Evolutionary conservation across 1,140 invertebrate genomes (phyloP), one percentile per base, ranked within the genome.

Genomic region (Drosophila dunni): DNA sequence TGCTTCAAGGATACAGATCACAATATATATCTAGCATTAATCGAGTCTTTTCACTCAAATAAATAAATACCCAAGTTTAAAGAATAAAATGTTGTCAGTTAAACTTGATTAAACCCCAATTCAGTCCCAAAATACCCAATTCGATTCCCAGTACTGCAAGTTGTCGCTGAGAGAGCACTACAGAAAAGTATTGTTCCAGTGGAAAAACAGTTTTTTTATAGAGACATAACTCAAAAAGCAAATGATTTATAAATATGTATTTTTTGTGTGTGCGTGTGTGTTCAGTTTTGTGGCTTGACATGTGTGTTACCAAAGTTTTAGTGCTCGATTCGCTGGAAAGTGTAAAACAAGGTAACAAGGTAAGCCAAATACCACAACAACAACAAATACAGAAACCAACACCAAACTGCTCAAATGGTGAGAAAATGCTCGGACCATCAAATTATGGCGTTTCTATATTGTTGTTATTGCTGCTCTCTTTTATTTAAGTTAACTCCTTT

Each of bases 401-500:
- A 68, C 56, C 24, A 53, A 53, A 34, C 36, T 24, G 56, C 11
- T 69, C 44, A 57, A 75, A 72, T 65, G 82, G 83, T 85, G 81
- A 86, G 82, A 86, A 85, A 86, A 81, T 75, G 61, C 20, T 54
- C 60, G 17, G 34, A 64, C 60, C 78, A 82, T 85, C 81, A 86
- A 86, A 81, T 62, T 81, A 86, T 81, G 81, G 54, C 62, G 48
- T 50, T 62, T 53, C 15, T 62, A 51, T 68, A 53, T 36, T 11
- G 24, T 7, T 15, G 40, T 50, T 20, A 34, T n/a, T 53, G 65
- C 51, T 50, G 33, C 9, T 42, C 51, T 51, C 11, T 34, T 44
- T 29, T 48, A 11, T 42, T 34, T 24, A 20, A 33, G 42, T 8
- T 51, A 7, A 34, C 50, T 50, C 11, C 17, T 42, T 48, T 70